These are phyloP conservation scores for Panopea generosa DNA, from an alignment of 2,888 invertebrate species.

Conservation along the genomic window DNA sequence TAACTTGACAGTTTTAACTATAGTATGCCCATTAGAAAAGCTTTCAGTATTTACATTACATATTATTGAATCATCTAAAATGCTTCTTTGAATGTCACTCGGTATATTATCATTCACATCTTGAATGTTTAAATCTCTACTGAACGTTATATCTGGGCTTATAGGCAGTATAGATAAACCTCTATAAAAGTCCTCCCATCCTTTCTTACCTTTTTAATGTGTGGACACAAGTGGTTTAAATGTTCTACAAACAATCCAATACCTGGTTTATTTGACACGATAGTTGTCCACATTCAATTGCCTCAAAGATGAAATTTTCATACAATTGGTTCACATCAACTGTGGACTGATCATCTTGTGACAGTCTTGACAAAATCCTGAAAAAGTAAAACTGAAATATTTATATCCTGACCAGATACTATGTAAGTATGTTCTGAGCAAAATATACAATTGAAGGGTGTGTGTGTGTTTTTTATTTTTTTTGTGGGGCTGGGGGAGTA, in stretches of 20 bases:
- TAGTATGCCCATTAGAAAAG: not conserved
- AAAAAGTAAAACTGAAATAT: too few species aligned
- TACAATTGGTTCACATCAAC: too few species aligned
- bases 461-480: too few species aligned
- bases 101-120: not conserved
- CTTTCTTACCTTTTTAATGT: not conserved
- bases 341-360: not conserved
- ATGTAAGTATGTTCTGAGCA: too few species aligned
- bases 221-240: not conserved
- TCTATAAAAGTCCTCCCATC: not conserved
- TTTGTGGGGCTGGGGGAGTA: too few species aligned
- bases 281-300: not conserved
- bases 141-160: not conserved
- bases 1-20: not conserved
- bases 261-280: not conserved
- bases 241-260: not conserved
- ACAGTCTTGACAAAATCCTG: not conserved
- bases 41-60: not conserved
- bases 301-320: too few species aligned
- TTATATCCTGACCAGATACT: too few species aligned
- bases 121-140: not conserved
- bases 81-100: too few species aligned
- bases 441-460: too few species aligned
- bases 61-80: too few species aligned
- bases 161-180: not conserved